These are phyloP conservation scores for Calvadosia cruxmelitensis DNA, from an alignment of 30 jellyfish, hydroid and myxozoan species.

Conservation along the genomic window DNA sequence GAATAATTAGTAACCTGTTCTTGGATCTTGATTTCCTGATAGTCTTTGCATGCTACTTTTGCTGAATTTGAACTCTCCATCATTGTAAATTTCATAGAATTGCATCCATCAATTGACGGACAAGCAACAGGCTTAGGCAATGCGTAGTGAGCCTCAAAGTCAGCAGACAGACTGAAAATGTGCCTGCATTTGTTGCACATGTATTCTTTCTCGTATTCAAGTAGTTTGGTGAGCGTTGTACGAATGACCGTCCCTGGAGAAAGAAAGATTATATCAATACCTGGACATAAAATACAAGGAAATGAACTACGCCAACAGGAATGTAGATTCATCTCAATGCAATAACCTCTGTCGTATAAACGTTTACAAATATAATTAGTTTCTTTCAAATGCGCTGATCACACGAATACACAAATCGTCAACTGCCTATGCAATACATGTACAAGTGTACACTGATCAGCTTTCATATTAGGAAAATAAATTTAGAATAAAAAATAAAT, in stretches of 20 bases:
- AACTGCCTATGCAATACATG: too few relatives aligned
- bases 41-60: conserved; percentile 59
- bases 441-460: too few relatives aligned
- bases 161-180: conserved; percentile 50
- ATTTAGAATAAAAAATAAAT: too few relatives aligned
- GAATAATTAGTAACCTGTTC: conserved; percentile 85
- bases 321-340: too few relatives aligned
- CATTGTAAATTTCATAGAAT: conserved; percentile 55
- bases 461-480: too few relatives aligned
- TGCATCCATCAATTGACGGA: conserved; percentile 92
- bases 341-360: too few relatives aligned
- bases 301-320: too few relatives aligned
- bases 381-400: too few relatives aligned
- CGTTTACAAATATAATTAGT: too few relatives aligned
- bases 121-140: conserved; percentile 64
- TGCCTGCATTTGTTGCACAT: conserved; percentile 87
- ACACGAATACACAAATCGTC: too few relatives aligned
- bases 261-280: too few relatives aligned
- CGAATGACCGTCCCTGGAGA: conserved; percentile 83
- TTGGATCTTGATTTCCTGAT: conserved; percentile 94
- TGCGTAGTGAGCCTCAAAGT: conserved; percentile 54
- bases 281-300: too few relatives aligned
- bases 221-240: conserved; percentile 71
- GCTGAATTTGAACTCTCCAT: conserved; percentile 2
- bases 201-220: conserved; percentile 74